Conservation (phyloP, 2,888 invertebrate genomes). For the Drosophila subquinaria region DNA sequence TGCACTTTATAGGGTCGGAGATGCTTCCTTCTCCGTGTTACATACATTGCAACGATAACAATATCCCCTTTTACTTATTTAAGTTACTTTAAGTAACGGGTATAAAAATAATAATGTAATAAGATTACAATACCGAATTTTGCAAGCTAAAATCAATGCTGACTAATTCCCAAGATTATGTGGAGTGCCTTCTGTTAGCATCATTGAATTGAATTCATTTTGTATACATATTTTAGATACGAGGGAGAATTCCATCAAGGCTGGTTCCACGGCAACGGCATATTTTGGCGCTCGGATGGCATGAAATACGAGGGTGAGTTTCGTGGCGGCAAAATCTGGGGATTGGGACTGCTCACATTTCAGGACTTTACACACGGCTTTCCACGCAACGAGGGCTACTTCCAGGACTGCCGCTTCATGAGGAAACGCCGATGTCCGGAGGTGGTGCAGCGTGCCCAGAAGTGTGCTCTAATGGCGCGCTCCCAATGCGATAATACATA, state of each 20-base stretch:
- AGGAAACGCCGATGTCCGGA: constrained; percentile 92
- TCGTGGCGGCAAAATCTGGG: constrained; percentile 95
- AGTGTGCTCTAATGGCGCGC: constrained; percentile 93
- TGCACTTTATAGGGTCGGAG: no score
- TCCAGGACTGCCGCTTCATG: constrained; percentile 93
- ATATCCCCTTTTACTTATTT: no score
- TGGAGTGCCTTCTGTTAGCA: background rate
- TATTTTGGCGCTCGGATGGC: constrained; percentile 95
- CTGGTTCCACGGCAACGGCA: constrained; percentile 96
- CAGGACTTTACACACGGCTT: constrained; percentile 95
- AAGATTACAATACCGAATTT: background rate
- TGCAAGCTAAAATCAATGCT: background rate
- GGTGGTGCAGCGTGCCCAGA: constrained; percentile 92
- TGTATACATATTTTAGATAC: constrained; percentile 87
- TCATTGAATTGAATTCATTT: background rate
- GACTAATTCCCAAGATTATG: background rate
- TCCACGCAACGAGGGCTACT: constrained; percentile 95
- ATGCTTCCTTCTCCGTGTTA: no score
- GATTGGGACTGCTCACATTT: constrained; percentile 94
- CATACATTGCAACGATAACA: no score
- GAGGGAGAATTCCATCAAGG: constrained; percentile 97
- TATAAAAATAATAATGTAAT: background rate
- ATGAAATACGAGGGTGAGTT: constrained; percentile 98
- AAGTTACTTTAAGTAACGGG: no score
- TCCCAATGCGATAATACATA: constrained; percentile 89